Evolutionary conservation across 2,113 vertebrate genomes (phyloP), one percentile per base, ranked within the genome.

Genomic region (Daubentonia madagascariensis): DNA sequence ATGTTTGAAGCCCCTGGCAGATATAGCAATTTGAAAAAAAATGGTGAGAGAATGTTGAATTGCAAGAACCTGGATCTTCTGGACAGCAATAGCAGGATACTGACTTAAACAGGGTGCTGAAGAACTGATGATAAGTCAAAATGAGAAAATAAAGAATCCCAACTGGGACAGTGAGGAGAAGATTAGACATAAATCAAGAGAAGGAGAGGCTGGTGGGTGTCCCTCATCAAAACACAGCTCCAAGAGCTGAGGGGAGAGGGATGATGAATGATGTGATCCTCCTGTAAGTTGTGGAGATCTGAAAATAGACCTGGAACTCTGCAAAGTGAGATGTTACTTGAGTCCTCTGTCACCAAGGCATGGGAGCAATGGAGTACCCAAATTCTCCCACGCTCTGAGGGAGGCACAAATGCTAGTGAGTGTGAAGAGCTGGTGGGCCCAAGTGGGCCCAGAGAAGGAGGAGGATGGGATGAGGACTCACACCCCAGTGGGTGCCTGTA

Each of bases 181-280:
- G 61, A 80, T 65, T 61, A 85, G 25, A 93, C 28, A 65, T 25
- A 78, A 89, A 61, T 86, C 12, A 79, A 78, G 48, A 89, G 16
- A 59, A 54, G 37, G 63, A 57, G 22, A 80, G 10, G 45, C 16
- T 91, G 28, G 20, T 23, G 14, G 90, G 4, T 1, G 0, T 73
- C 54, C 84, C 25, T 85, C 37, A 37, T 14, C 17, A 81, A 43
- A 87, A 30, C 50, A 37, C 7, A 37, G 16, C 1, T 30, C 54
- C 12, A 32, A 23, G 79, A 63, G 40, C 10, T 16, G 16, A 96
- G 45, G 12, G 8, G 67, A 67, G 54, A 85, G 0, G 35, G 16
- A 8, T 73, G 73, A 40, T 9, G 20, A 65, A 13, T 48, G n/a
- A 48, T 14, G 11, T 73, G 35, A 37, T 12, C 8, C 23, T 59